Base-by-base conservation (phyloP, 2,797 vertebrate species). In the Gallinago solitaria region DNA sequence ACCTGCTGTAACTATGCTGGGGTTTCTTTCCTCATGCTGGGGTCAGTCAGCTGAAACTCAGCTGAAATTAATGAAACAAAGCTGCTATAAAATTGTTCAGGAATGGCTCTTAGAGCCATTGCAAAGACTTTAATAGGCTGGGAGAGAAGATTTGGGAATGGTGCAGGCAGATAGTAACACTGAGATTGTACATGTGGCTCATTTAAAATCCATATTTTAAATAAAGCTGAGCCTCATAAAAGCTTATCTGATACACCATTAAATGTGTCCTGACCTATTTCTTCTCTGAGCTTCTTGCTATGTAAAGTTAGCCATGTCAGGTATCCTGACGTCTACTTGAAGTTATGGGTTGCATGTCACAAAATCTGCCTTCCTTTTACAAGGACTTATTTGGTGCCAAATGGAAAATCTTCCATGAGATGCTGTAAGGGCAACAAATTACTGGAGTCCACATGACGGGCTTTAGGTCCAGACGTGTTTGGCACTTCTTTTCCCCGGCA, bases 351-450 rank as follows among this genome's bases (percentile, higher is more conserved):
- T 83, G 28, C 13, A 8, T 69, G 41, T 86, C 80, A 77, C 64
- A 83, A 91, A 85, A 82, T 79, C 59, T 91, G 18, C 59, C 43
- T 91, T 69, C 83, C 50, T 96, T 94, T 87, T 90, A 75, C 37
- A 73, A 3, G 39, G 33, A 7, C 24, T 39, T 9, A 10, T 45
- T 76, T 57, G 41, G 61, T 92, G 74, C 74, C 63, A 74, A 50
- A 24, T 56, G 45, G 56, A 95, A 94, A 78, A 70, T 73, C 67
- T 94, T 84, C 39, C 67, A 54, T 0, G 0, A 89, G 64, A 81
- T 92, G 16, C 57, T 84, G 43, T 4, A 6, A 64, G 37, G 25
- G 61, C 80, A 91, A 77, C 39, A 80, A 54, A 74, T 83, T 82
- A 54, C 65, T 32, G 16, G 59, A 88, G 73, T 81, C 69, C 39